Conservation (phyloP, 2,113 vertebrate species). For the Pleuronectes platessa region DNA sequence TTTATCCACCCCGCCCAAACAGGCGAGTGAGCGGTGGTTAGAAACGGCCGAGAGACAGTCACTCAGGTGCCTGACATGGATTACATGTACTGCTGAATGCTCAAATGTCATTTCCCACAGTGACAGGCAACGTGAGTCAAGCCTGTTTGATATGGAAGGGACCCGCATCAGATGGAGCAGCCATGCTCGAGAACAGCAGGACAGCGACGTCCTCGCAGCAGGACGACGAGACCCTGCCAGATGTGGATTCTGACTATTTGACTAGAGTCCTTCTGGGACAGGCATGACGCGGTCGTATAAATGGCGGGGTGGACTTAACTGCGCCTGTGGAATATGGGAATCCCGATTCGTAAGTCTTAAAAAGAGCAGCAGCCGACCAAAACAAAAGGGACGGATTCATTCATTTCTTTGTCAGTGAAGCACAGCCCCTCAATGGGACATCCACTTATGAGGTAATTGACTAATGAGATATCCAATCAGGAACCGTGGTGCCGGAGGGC, state of each 20-base stretch:
- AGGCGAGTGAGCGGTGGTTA: neutral
- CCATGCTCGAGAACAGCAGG: slow-evolving; percentile 26
- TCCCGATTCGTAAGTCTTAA: slow-evolving; percentile 26
- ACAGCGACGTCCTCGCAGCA: slow-evolving; percentile 19
- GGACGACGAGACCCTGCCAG: slow-evolving; percentile 45
- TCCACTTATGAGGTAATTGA: slow-evolving; percentile 69
- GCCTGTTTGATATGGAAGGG: slow-evolving; percentile 10
- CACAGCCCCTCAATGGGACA: slow-evolving; percentile 44
- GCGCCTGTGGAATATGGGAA: slow-evolving; percentile 18
- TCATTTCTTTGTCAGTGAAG: slow-evolving; percentile 30
- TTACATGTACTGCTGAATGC: slow-evolving; percentile 6
- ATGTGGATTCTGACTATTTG: slow-evolving; percentile 47
- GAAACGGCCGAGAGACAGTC: neutral
- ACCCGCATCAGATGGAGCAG: slow-evolving; percentile 19
- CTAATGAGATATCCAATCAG: slow-evolving; percentile 74
- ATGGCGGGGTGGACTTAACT: slow-evolving; percentile 35
- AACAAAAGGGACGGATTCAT: slow-evolving; percentile 41
- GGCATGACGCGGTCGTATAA: slow-evolving; percentile 39
- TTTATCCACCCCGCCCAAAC: no score
- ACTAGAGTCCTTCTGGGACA: slow-evolving; percentile 58
- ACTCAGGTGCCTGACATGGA: neutral
- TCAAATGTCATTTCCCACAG: slow-evolving; percentile 1
- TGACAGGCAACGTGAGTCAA: slow-evolving; percentile 4
- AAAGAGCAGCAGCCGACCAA: slow-evolving; percentile 12
- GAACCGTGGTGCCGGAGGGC: slow-evolving; percentile 52